Evolutionary conservation across 2,797 vertebrate genomes (phyloP).

Genomic region (Pseudopleuronectes americanus): DNA sequence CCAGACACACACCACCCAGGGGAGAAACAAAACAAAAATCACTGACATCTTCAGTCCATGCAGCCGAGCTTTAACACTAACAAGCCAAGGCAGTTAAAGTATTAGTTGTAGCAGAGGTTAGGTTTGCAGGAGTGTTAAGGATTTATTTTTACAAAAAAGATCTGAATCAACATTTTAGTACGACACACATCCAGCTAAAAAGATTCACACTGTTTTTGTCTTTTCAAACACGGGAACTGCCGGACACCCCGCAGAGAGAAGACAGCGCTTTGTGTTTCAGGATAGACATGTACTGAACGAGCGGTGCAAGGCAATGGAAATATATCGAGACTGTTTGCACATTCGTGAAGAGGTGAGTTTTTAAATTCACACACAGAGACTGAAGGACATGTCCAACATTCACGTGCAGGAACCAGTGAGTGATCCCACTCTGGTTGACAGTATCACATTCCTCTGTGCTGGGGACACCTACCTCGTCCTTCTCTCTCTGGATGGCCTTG

Average conservation of each 20-base stretch:
- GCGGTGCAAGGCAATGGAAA: slow-evolving; percentile 47
- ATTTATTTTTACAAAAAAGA: slow-evolving; percentile 1
- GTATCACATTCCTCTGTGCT: slow-evolving; percentile 12
- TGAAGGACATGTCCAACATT: slow-evolving; percentile 32
- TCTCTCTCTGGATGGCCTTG: slow-evolving; percentile 87
- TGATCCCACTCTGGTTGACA: slow-evolving; percentile 3
- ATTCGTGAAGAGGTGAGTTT: slow-evolving; percentile 32
- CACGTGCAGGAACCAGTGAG: slow-evolving; percentile 44
- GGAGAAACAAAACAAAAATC: slow-evolving; percentile 54
- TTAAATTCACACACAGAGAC: slow-evolving; percentile 14
- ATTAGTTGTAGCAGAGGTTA: slow-evolving; percentile 40
- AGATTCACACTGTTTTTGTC: slow-evolving; percentile 6
- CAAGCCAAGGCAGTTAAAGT: slow-evolving; percentile 46
- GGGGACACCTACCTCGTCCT: slow-evolving; percentile 88
- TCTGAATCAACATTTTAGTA: slow-evolving; percentile 24
- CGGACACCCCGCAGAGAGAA: slow-evolving; percentile 15
- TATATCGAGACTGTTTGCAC: slow-evolving; percentile 18
- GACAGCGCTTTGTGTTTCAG: slow-evolving; percentile 27
- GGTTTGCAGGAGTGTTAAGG: slow-evolving; percentile 29
- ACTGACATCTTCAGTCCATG: slow-evolving; percentile 68
- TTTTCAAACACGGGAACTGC: slow-evolving; percentile 10
- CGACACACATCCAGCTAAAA: slow-evolving; percentile 17
- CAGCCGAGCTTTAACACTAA: slow-evolving; percentile 56
- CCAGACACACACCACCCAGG: slow-evolving; percentile 36
- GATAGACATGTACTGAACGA: slow-evolving; percentile 14